phyloP scores from a whole-genome alignment of 2,797 vertebrate genomes.

The Dallia pectoralis region DNA sequence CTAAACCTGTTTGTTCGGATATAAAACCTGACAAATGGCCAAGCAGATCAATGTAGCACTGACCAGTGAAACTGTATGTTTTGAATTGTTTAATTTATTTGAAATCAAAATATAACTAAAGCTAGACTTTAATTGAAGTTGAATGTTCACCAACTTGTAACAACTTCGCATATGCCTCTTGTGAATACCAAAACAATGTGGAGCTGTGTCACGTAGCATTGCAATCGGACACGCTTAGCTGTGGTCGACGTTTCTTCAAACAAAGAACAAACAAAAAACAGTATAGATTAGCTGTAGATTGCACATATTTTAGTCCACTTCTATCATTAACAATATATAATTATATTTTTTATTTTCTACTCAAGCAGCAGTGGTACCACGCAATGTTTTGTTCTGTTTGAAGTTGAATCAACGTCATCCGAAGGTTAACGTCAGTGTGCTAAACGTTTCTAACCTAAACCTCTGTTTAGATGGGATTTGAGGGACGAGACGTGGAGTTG shows the following conservation, averaged over 20 bases:
- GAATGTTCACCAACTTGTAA: neutral
- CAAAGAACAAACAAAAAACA: neutral
- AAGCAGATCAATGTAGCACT: neutral
- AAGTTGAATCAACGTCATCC: slow-evolving; percentile 7
- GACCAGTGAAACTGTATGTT: neutral
- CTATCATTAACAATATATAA: neutral
- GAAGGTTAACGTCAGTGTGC: slow-evolving; percentile 20
- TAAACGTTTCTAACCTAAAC: slow-evolving; percentile 20
- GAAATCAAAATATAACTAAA: neutral
- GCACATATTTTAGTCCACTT: neutral
- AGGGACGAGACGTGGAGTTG: neutral
- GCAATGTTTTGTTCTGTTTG: slow-evolving; percentile 6
- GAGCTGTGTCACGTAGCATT: neutral
- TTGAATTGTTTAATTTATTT: neutral
- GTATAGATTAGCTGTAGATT: neutral
- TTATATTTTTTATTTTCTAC: slow-evolving; percentile 4
- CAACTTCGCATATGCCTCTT: neutral
- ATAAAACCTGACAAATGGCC: slow-evolving; percentile 6
- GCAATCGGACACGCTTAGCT: neutral
- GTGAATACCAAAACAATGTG: neutral
- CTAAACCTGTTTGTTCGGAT: slow-evolving; percentile 26
- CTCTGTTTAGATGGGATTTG: slow-evolving; percentile 14
- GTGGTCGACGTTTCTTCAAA: neutral
- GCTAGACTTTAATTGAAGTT: neutral
- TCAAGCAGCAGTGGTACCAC: slow-evolving; percentile 2